A percentile compares a stretch with the other conserved stretches of the same genome.
Evolutionary conservation across 2,888 invertebrate genomes (phyloP).

Genomic region (Synanthedon tipuliformis): DNA sequence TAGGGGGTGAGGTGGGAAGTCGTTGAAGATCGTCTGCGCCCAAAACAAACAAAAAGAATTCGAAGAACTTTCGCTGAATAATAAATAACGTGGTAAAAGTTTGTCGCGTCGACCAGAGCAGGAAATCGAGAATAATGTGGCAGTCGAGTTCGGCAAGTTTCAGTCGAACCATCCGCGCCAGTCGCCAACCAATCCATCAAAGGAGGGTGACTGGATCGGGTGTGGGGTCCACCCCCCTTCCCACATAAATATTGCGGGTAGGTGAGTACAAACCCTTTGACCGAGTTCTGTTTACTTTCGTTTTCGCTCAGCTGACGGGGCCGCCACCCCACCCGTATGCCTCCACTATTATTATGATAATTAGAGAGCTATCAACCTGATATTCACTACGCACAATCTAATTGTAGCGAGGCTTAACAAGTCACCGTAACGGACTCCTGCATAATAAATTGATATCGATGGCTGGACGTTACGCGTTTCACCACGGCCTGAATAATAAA

Average conservation of each 20-base stretch:
- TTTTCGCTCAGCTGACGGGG: slow-evolving; percentile 71
- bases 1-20: slow-evolving; percentile 3
- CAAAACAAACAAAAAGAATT: slow-evolving; percentile 59
- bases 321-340: slow-evolving; percentile 49
- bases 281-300: slow-evolving; percentile 73
- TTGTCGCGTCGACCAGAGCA: slow-evolving; percentile 40
- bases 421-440: slow-evolving; percentile 3
- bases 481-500: background rate
- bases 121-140: slow-evolving; percentile 59
- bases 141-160: slow-evolving; percentile 54
- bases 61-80: slow-evolving; percentile 59
- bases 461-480: background rate
- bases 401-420: slow-evolving; percentile 22
- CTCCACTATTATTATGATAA: slow-evolving; percentile 66
- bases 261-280: slow-evolving; percentile 71
- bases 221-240: slow-evolving; percentile 53
- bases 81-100: slow-evolving; percentile 56
- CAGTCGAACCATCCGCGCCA: slow-evolving; percentile 60
- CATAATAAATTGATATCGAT: background rate
- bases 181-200: slow-evolving; percentile 70
- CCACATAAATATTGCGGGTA: slow-evolving; percentile 71
- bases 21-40: slow-evolving; percentile 23
- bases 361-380: slow-evolving; percentile 56
- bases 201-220: slow-evolving; percentile 62
- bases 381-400: slow-evolving; percentile 23